Base-by-base conservation (phyloP, 2,888 invertebrate species). In the Ptychoptera contaminata region DNA sequence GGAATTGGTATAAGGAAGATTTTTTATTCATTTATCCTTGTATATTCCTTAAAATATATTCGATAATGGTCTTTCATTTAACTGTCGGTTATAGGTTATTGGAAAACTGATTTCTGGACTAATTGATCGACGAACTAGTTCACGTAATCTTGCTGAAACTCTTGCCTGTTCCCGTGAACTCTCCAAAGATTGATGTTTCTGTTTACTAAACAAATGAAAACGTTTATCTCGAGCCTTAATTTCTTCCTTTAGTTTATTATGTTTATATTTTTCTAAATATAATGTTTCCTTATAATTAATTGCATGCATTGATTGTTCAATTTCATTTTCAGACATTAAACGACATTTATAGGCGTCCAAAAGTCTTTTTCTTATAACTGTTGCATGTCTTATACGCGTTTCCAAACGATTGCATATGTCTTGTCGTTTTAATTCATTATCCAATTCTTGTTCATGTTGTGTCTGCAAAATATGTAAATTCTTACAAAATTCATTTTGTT, bases 91-190 rank as follows among this genome's bases (percentile, higher is more conserved):
- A n/a, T n/a, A n/a, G n/a, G n/a, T 7, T 23, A 23, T 23, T 5
- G 4, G 23, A 23, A 23, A 23, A 23, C 23, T 32, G 32, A 29
- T 39, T 5, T 64, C 63, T 1, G 64, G 64, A 9, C 63, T 63
- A 12, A 64, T 63, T 2, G 65, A 64, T 23, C 56, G 55, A 2
- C 65, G 56, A 9, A 65, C 63, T 8, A 65, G 51, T 38, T 65
- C 64, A 15, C 65, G 54, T 16, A 65, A 52, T 47, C 62, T 60
- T 15, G 65, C 62, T 8, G 65, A 62, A 46, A 63, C 55, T 51
- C 61, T 62, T 10, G 65, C 65, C 11, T 58, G 60, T 44, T 59
- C 57, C n/a, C 55, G 57, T 7, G 58, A 56, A 2, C 59, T 56
- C 44, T 57, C 56, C 32, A 61, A 58, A 2, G 52, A 55, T 6